A percentile compares a stretch with the other conserved stretches of the same genome.
These are phyloP conservation scores for Diglossa brunneiventris DNA, from an alignment of 2,113 vertebrate genomes.

Conservation along the genomic window DNA sequence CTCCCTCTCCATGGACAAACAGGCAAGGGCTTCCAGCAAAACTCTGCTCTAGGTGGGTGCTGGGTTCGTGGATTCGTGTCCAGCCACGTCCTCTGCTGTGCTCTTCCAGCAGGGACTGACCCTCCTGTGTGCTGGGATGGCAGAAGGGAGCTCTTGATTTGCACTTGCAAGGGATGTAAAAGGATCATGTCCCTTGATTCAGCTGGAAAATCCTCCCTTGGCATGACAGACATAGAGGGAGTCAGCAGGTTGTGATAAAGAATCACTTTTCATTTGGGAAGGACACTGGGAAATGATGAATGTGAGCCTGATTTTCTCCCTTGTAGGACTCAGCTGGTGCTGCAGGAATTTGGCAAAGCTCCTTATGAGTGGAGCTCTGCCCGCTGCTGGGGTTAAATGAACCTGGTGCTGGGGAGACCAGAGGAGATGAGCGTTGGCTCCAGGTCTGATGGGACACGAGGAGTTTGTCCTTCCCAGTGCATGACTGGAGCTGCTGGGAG, in stretches of 20 bases:
- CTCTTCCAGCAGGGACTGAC: not conserved
- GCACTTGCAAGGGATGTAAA: not conserved
- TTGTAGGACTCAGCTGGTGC: not conserved
- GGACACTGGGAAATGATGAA: accelerated
- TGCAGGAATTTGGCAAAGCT: not conserved
- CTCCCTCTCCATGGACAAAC: not conserved
- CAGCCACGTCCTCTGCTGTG: not conserved
- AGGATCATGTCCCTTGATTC: accelerated
- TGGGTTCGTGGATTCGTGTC: not conserved
- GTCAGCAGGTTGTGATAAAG: not conserved
- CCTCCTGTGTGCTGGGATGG: accelerated
- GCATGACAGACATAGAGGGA: not conserved
- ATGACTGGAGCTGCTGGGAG: not conserved
- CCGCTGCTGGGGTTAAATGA: not conserved
- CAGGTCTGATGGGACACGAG: not conserved
- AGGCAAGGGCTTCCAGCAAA: not conserved
- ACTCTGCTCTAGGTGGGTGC: not conserved
- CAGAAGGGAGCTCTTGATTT: not conserved
- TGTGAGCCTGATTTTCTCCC: not conserved
- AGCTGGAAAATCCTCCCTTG: not conserved
- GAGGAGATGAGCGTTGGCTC: not conserved
- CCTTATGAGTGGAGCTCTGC: accelerated
- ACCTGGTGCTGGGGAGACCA: accelerated
- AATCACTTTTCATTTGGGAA: conserved; percentile 4
- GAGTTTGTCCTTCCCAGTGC: not conserved